phyloP scores from a whole-genome alignment of 2,888 invertebrate genomes.

The Sussaba pulchella region DNA sequence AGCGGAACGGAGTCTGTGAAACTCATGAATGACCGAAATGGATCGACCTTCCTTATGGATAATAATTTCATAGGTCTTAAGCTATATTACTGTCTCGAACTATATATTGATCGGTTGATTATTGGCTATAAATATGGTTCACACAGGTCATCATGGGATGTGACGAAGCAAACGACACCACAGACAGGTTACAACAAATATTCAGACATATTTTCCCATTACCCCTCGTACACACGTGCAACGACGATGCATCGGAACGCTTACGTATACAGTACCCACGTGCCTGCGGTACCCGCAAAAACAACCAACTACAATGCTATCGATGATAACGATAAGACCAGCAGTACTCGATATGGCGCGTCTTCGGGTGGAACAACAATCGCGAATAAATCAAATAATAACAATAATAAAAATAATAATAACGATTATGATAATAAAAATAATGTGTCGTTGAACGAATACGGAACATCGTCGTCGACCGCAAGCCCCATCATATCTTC shows the following conservation, averaged over 20 bases:
- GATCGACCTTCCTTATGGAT: no score
- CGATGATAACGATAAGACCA: slow-evolving; percentile 59
- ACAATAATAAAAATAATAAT: slow-evolving; percentile 57
- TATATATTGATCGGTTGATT: no score
- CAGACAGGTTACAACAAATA: slow-evolving; percentile 76
- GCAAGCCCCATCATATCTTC: slow-evolving; percentile 67
- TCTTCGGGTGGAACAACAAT: slow-evolving; percentile 14
- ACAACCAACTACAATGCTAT: slow-evolving; percentile 63
- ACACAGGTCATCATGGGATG: slow-evolving; percentile 81
- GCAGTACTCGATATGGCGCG: slow-evolving; percentile 28
- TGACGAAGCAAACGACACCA: slow-evolving; percentile 80
- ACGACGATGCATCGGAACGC: slow-evolving; percentile 70
- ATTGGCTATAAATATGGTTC: slow-evolving; percentile 65
- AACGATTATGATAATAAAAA: slow-evolving; percentile 68
- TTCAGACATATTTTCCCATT: slow-evolving; percentile 74
- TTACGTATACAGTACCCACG: slow-evolving; percentile 64
- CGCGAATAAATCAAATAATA: neutral
- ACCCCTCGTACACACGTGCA: slow-evolving; percentile 67
- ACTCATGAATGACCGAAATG: no score
- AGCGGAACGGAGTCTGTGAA: no score
- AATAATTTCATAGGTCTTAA: no score
- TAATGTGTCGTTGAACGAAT: slow-evolving; percentile 66
- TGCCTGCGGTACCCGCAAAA: slow-evolving; percentile 30
- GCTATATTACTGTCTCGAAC: no score
- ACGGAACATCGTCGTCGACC: slow-evolving; percentile 64